A percentile compares a stretch with the other conserved stretches of the same genome.
phyloP scores from a whole-genome alignment of 1,140 invertebrate species.

The Drosophila insularis region DNA sequence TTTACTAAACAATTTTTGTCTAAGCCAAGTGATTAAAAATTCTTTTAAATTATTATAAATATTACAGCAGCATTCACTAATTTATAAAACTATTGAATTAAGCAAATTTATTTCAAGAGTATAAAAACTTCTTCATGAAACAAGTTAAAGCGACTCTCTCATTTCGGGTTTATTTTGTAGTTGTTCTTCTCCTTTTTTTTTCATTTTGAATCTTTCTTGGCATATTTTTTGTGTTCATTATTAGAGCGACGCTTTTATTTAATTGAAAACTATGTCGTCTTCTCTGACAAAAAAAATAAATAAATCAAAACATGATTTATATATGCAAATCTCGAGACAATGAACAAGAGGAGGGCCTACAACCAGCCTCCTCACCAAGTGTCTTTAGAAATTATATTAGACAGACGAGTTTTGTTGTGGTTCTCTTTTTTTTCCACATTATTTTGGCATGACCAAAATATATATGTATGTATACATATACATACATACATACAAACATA shows the following conservation, averaged over 20 bases:
- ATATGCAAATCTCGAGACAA: conserved; percentile 53
- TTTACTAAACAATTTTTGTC: no score
- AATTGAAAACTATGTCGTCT: conserved; percentile 59
- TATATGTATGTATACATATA: no score
- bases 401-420: conserved; percentile 16
- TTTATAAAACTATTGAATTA: no score
- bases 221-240: conserved; percentile 11
- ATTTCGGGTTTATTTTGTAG: not conserved
- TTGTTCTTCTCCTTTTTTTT: not conserved
- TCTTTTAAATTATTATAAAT: no score
- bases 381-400: conserved; percentile 65
- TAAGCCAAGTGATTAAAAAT: no score
- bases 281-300: conserved; percentile 32
- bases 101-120: not conserved
- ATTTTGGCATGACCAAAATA: conserved; percentile 37
- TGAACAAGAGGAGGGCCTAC: conserved; percentile 32
- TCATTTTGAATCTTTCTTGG: not conserved
- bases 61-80: no score
- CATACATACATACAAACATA: no score
- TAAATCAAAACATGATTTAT: conserved; percentile 73
- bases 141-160: not conserved
- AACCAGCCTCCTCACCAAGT: conserved; percentile 21
- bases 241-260: conserved; percentile 37
- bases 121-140: not conserved
- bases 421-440: conserved; percentile 30